These are phyloP conservation scores for Sapajus apella DNA, from an alignment of 2,113 vertebrate species.

Conservation along the genomic window DNA sequence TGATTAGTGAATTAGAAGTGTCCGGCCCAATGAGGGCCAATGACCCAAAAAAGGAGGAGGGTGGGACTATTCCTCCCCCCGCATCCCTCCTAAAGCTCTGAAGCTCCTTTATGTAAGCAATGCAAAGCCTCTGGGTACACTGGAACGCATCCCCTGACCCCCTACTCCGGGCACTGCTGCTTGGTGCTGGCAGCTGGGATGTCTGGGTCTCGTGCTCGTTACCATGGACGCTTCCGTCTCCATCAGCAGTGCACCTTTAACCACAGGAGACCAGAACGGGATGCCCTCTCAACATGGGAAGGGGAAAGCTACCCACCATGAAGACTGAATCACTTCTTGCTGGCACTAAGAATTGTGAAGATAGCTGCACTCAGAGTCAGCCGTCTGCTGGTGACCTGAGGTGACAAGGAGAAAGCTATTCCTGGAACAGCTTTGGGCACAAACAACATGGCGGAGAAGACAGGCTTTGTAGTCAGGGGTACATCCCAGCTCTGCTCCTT, in stretches of 20 bases:
- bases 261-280: background rate
- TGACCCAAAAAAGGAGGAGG: conserved; percentile 72
- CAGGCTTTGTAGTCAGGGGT: background rate
- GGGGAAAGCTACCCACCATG: background rate
- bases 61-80: background rate
- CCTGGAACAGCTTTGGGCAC: background rate
- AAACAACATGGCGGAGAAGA: background rate
- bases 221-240: fast-evolving
- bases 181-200: background rate
- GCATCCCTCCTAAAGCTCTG: conserved; percentile 45
- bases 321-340: background rate
- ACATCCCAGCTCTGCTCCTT: background rate
- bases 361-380: background rate
- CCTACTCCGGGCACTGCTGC: fast-evolving
- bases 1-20: conserved; percentile 75
- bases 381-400: background rate
- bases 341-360: background rate
- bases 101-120: background rate
- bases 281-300: fast-evolving
- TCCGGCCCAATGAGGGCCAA: conserved; percentile 67
- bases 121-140: background rate
- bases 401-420: background rate
- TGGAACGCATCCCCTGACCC: conserved; percentile 23
- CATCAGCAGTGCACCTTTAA: background rate
- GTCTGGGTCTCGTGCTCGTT: fast-evolving